A percentile compares a stretch with the other conserved stretches of the same genome.
Evolutionary conservation across 2,797 vertebrate genomes (phyloP).

Genomic region (Coregonus sp.): DNA sequence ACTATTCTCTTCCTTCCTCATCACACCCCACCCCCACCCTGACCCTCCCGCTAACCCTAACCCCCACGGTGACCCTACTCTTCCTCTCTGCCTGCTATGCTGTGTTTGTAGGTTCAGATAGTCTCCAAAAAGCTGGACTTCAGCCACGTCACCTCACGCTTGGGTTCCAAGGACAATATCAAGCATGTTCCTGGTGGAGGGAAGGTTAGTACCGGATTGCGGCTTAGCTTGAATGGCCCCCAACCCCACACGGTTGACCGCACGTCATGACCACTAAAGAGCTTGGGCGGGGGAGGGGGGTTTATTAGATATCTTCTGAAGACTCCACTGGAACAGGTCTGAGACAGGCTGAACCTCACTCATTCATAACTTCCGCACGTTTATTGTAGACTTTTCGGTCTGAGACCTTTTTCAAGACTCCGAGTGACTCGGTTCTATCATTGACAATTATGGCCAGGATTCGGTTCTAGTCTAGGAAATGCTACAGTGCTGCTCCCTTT

Average conservation of each 20-base stretch:
- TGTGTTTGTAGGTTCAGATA: constrained; percentile 94
- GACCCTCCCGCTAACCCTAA: constrained; percentile 28
- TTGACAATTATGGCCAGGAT: not conserved
- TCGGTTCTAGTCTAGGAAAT: not conserved
- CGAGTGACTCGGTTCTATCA: not conserved
- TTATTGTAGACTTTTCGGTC: not conserved
- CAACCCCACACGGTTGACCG: not conserved
- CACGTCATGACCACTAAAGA: not conserved
- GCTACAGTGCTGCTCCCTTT: not conserved
- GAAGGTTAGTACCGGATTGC: constrained; percentile 87
- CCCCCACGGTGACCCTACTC: constrained; percentile 42
- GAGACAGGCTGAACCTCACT: not conserved
- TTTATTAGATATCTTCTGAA: not conserved
- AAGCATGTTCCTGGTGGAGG: constrained; percentile 99
- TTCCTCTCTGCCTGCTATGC: constrained; percentile 80
- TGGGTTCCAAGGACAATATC: constrained; percentile 99
- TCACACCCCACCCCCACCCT: not conserved
- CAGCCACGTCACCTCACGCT: constrained; percentile 97
- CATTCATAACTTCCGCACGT: not conserved
- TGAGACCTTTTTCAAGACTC: not conserved
- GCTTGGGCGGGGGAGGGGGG: not conserved
- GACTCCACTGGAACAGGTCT: not conserved
- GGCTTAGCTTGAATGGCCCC: constrained; percentile 10
- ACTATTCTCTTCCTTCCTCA: constrained; percentile 33
- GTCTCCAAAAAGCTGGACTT: constrained; percentile 98